Percentiles rank a stretch among this genome's conserved stretches.
These are phyloP conservation scores for Pantherophis guttatus DNA, from an alignment of 2,113 vertebrate genomes.

Conservation along the genomic window DNA sequence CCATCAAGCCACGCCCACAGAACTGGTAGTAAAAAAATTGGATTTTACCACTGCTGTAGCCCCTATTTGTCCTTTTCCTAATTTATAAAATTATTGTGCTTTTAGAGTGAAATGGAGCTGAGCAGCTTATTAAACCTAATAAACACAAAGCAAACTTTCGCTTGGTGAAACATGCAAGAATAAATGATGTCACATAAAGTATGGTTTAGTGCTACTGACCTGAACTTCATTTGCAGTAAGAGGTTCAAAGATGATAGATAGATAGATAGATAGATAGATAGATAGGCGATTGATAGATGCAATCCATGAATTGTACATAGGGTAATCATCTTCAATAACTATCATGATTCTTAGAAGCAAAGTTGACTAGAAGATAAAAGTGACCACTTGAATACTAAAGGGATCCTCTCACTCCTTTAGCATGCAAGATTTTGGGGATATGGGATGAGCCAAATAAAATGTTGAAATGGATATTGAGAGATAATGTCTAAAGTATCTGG, in stretches of 20 bases:
- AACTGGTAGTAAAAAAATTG: too few species aligned
- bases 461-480: background rate
- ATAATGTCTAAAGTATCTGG: background rate
- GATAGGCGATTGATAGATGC: background rate
- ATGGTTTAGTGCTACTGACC: background rate
- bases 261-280: background rate
- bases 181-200: too few species aligned
- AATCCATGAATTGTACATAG: background rate
- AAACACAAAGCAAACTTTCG: too few species aligned
- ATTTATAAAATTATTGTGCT: too few species aligned
- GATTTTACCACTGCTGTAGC: too few species aligned
- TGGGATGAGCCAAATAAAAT: background rate
- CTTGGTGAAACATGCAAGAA: too few species aligned
- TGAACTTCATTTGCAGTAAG: background rate
- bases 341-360: background rate
- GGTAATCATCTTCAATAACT: background rate
- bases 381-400: background rate
- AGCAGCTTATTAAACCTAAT: too few species aligned
- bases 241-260: background rate
- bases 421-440: background rate
- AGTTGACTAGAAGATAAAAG: conserved; percentile 3
- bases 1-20: too few species aligned
- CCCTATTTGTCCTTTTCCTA: too few species aligned
- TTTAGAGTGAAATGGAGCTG: too few species aligned
- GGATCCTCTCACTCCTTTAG: background rate